Base-by-base conservation (phyloP, 1,140 invertebrate species). In the Hermetia illucens region DNA sequence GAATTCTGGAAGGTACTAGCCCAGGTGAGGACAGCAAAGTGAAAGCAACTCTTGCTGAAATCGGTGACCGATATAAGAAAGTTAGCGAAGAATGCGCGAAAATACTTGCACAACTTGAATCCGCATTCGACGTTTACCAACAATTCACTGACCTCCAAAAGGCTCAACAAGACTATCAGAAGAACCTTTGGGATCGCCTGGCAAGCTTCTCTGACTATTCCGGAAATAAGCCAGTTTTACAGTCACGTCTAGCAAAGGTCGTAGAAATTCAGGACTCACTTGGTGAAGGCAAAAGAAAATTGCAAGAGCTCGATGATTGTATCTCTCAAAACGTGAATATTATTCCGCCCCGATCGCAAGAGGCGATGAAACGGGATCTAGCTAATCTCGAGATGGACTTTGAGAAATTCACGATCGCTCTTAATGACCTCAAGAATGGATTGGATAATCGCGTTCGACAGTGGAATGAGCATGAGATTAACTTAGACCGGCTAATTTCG, bases 381-480 rank as follows among this genome's bases (percentile, higher is more conserved):
- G 69, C 69, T 12, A 79, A 84, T 53, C 61, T 88, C 12, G 80
- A 67, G 52, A 70, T 71, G 44, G 86, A 90, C 48, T 76, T 79
- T 49, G 83, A 88, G 36, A 90, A 89, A 52, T 85, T 88, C 41
- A 68, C 71, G n/a, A 71, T 71, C 2, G 73, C 79, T 0, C 62
- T 88, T 20, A 75, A 69, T 40, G 85, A 90, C 52, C 76, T 82
- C 0, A 74, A 75, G 49, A 76, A 78, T 45, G 75, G 74, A 21
- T 66, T 96, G 18, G 82, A 91, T 58, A 80, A 87, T 44, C 75
- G 82, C 39, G 70, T 95, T 24, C 74, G 82, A 47, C 86, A 92
- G 61, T 95, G 91, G 91, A 76, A 70, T 31, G 82, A 89, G 40
- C 95, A 92, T 53, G 90, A 95, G 52, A 74, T 75, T 39, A 81